These are phyloP conservation scores for Montipora cactus DNA, from an alignment of 64 coral and sea anemone species.

Conservation along the genomic window DNA sequence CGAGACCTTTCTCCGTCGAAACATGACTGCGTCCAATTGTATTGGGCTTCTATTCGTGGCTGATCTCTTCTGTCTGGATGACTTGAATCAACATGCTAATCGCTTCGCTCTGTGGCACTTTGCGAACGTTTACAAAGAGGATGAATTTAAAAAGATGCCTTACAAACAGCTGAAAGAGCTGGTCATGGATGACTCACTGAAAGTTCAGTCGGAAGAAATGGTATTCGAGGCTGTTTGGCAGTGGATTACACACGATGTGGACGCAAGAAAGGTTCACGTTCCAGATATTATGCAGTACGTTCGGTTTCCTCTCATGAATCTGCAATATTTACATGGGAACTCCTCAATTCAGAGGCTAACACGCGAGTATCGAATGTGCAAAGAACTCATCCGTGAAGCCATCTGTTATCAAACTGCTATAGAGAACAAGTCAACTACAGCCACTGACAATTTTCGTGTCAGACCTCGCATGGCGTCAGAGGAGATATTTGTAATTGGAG, in stretches of 20 bases:
- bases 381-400: constrained; percentile 90
- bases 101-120: constrained; percentile 95
- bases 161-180: constrained; percentile 78
- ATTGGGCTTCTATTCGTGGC: constrained; percentile 91
- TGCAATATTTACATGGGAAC: constrained; percentile 80
- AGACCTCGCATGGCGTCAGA: constrained; percentile 98
- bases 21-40: constrained; percentile 92
- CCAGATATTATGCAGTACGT: constrained; percentile 95
- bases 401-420: constrained; percentile 85
- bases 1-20: constrained; percentile 93
- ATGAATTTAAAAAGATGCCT: constrained; percentile 88
- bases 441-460: constrained; percentile 84
- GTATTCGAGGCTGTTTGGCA: constrained; percentile 94
- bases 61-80: constrained; percentile 81
- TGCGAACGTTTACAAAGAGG: constrained; percentile 91
- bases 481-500: constrained; percentile 99
- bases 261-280: constrained; percentile 68
- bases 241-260: constrained; percentile 91
- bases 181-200: constrained; percentile 89
- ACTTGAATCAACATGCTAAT: constrained; percentile 84
- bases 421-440: constrained; percentile 50
- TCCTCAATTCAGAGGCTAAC: constrained; percentile 68
- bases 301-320: constrained; percentile 94
- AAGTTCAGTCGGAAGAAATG: constrained; percentile 95
- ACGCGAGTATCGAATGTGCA: constrained; percentile 81